Conservation (phyloP, 2,888 invertebrate species). For the Leptinotarsa peninsularis region DNA sequence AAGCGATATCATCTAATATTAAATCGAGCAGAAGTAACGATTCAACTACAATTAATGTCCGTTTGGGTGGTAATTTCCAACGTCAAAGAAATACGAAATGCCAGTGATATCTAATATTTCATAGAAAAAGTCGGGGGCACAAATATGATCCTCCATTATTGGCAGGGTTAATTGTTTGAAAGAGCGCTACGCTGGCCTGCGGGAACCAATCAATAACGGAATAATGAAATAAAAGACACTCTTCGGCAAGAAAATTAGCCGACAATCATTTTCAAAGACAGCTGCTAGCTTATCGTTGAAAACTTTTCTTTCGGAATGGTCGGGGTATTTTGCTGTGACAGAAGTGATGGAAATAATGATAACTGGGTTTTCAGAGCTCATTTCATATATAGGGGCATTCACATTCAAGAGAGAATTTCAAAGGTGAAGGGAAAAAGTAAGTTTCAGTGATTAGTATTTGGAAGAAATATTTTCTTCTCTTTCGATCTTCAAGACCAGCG, state of each 20-base stretch:
- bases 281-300: constrained; percentile 16
- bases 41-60: constrained; percentile 44
- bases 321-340: background rate
- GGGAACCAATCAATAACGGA: constrained; percentile 61
- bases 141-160: constrained; percentile 63
- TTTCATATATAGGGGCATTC: too few species aligned
- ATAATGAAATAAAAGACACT: constrained; percentile 62
- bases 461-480: too few species aligned
- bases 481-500: too few species aligned
- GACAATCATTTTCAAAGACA: constrained; percentile 62
- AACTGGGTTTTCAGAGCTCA: too few species aligned
- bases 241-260: constrained; percentile 60
- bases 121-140: constrained; percentile 51
- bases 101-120: constrained; percentile 51
- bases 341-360: too few species aligned
- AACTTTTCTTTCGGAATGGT: constrained; percentile 5
- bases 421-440: too few species aligned
- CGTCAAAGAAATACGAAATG: constrained; percentile 46
- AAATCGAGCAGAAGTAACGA: constrained; percentile 40
- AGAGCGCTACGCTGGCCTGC: constrained; percentile 61
- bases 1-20: constrained; percentile 36
- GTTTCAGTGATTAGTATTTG: too few species aligned
- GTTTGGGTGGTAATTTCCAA: constrained; percentile 43
- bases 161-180: constrained; percentile 66
- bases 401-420: too few species aligned